Evolutionary conservation across 92 coral and sea anemone species (phyloP), one percentile per base, ranked within the genome.

Genomic region (Isaurus tuberculatus): DNA sequence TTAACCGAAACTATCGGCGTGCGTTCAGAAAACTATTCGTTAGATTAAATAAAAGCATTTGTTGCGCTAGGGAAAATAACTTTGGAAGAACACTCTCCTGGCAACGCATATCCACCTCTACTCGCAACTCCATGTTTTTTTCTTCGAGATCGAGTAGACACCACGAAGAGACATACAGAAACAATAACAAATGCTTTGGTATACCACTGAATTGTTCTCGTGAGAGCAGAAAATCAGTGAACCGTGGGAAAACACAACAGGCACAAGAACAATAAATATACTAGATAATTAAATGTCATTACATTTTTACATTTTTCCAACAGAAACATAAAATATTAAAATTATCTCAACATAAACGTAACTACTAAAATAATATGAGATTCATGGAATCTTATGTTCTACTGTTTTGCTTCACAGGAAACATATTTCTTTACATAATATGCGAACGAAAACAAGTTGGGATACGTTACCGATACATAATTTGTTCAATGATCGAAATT

Each of bases 1-100:
- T 93, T 43, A 93, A 93, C 61, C 92, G 97, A 75, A 72, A 73
- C 80, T 93, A 93, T 73, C 82, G 97, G 63, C 60, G 88, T 14
- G 97, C 97, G 29, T 93, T 91, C 78, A 83, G 88, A 66, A 93
- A 93, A 74, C 89, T 91, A 10, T 91, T 85, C 20, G 28, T 30
- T 1, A 74, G 51, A 19, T 27, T 74, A 30, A 74, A 53, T 14
- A 48, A 31, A 17, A 46, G 66, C 16, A 1, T 72, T 13, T 26
- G 28, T 14, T 17, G 14, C 9, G 42, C 36, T 22, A 74, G 22
- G 31, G 43, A 37, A 15, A 23, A 53, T 25, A 49, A 53, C 15
- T 31, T 16, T 8, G 65, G 46, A 2, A 22, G 63, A 8, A 32
- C 65, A 74, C 22, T 25, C 53, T 74, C 80, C 3, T 36, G 65